phyloP scores from a whole-genome alignment of 2,888 invertebrate species.

The Penaeus monodon region DNA sequence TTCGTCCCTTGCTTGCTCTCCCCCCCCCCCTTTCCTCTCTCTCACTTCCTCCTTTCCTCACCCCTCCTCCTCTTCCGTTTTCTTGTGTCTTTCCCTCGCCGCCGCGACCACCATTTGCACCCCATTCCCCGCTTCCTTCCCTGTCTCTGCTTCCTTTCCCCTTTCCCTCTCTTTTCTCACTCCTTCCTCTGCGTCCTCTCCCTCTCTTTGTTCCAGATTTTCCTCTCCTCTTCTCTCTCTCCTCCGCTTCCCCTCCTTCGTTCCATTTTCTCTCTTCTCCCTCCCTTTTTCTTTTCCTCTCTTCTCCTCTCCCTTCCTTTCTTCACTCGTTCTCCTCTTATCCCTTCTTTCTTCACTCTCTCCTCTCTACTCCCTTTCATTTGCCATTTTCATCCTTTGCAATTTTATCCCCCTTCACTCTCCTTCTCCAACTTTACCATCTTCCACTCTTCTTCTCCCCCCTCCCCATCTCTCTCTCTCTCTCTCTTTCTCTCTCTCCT shows the following conservation, averaged over 20 bases:
- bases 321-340: not conserved
- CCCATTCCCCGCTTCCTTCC: not conserved
- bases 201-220: not conserved
- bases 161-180: not conserved
- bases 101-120: not conserved
- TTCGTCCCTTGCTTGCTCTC: no score
- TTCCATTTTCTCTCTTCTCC: not conserved
- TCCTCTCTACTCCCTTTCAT: not conserved
- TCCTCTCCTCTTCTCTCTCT: not conserved
- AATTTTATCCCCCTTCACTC: not conserved
- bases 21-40: not conserved
- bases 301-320: not conserved
- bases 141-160: not conserved
- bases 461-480: not conserved
- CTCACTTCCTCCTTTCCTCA: not conserved
- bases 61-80: not conserved
- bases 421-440: not conserved
- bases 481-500: not conserved
- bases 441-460: no score
- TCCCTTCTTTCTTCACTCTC: no score
- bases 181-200: not conserved
- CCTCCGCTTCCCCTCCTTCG: not conserved
- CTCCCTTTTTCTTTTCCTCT: not conserved
- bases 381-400: not conserved
- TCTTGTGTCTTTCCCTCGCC: not conserved